Conservation (phyloP, 2,113 vertebrate genomes). For the Solea solea region DNA sequence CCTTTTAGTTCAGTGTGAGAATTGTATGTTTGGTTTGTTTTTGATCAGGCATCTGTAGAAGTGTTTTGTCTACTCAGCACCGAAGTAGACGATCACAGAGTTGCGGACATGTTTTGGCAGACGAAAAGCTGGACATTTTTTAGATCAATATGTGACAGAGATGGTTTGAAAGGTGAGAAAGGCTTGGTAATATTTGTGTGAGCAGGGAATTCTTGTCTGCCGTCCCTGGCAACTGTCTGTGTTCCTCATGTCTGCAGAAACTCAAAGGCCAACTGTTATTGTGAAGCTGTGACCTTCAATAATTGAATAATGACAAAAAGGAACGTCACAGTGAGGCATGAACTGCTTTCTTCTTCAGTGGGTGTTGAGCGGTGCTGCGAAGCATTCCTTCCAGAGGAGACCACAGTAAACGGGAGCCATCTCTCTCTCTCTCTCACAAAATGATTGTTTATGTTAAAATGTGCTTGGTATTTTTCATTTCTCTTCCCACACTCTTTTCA, state of each 20-base stretch:
- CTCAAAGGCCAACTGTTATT: conserved; percentile 56
- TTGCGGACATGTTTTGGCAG: no score
- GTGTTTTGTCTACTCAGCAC: no score
- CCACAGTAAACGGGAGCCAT: conserved; percentile 6
- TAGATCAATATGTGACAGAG: neutral
- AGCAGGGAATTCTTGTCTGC: conserved; percentile 42
- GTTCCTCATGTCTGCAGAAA: conserved; percentile 41
- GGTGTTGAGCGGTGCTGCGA: conserved; percentile 31
- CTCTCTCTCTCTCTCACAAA: neutral
- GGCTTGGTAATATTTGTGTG: neutral
- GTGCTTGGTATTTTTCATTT: no score
- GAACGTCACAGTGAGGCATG: conserved; percentile 40
- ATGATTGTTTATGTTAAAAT: neutral
- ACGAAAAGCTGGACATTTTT: no score
- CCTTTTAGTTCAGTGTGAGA: no score
- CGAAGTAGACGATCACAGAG: no score
- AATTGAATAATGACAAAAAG: conserved; percentile 60
- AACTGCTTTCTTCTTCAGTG: conserved; percentile 36
- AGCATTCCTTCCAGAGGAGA: conserved; percentile 49
- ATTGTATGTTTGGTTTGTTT: no score
- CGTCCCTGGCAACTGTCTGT: conserved; percentile 46
- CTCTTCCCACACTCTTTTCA: no score
- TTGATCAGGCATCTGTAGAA: no score
- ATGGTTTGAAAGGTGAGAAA: conserved; percentile 7
- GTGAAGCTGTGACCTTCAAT: conserved; percentile 70